Evolutionary conservation across 2,888 invertebrate species (phyloP).

Genomic region (Tachina fera): DNA sequence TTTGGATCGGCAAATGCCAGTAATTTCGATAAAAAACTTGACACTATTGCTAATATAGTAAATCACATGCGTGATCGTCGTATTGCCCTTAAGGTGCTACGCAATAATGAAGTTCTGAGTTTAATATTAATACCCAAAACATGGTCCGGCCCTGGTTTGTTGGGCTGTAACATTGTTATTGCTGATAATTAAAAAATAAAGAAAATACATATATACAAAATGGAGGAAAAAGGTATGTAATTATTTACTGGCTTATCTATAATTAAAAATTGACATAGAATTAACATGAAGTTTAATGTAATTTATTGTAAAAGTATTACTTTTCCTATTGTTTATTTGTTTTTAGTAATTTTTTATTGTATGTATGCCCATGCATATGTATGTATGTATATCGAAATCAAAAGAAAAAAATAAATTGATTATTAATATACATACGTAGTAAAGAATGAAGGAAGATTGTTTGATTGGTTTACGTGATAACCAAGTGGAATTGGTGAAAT

Average conservation of each 20-base stretch:
- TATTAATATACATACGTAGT: too few relatives aligned
- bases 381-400: too few relatives aligned
- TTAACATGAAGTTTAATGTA: too few relatives aligned
- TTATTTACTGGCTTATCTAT: neutral
- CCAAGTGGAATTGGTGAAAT: too few relatives aligned
- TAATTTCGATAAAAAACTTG: conserved; percentile 88
- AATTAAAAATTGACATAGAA: too few relatives aligned
- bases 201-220: neutral
- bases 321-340: too few relatives aligned
- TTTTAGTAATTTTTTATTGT: too few relatives aligned
- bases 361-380: too few relatives aligned
- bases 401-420: too few relatives aligned
- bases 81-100: conserved; percentile 84
- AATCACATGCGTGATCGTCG: conserved; percentile 85
- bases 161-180: conserved; percentile 88
- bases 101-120: conserved; percentile 84
- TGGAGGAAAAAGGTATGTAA: neutral
- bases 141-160: conserved; percentile 91
- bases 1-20: conserved; percentile 90
- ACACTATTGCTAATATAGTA: conserved; percentile 88
- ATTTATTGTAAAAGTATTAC: too few relatives aligned
- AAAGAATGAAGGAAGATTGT: too few relatives aligned
- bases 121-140: conserved; percentile 87
- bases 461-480: too few relatives aligned
- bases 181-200: conserved; percentile 69